These are phyloP conservation scores for Numenius arquata DNA, from an alignment of 2,113 vertebrate genomes.

Conservation along the genomic window DNA sequence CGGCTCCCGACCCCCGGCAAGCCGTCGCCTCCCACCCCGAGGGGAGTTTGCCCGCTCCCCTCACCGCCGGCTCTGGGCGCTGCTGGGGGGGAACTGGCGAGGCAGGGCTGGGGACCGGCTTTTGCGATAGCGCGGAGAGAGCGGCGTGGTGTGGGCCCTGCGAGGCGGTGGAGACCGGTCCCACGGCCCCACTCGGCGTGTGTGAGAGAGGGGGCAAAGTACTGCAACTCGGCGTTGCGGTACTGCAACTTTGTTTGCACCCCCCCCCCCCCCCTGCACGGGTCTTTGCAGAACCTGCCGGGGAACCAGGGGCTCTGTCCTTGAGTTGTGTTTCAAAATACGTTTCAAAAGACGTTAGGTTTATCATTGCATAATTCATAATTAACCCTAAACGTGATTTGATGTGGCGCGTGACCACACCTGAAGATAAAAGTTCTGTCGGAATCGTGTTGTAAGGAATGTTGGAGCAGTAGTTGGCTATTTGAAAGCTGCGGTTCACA, in stretches of 20 bases:
- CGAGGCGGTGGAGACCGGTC: rapidly evolving
- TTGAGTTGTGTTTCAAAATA: neutral
- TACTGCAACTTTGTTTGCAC: too few species aligned
- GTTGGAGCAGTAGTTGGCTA: rapidly evolving
- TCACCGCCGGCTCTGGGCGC: neutral
- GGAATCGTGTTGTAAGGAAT: neutral
- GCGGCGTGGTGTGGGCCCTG: rapidly evolving
- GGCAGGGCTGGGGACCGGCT: neutral
- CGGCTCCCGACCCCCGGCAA: rapidly evolving
- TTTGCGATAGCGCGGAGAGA: rapidly evolving
- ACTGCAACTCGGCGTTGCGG: rapidly evolving
- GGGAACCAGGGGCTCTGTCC: neutral
- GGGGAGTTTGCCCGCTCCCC: too few species aligned
- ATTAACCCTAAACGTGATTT: neutral
- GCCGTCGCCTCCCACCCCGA: rapidly evolving
- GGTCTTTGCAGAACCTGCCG: neutral
- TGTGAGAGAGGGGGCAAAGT: rapidly evolving
- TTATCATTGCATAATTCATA: neutral
- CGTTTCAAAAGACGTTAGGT: rapidly evolving
- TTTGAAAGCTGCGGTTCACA: neutral
- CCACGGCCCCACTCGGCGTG: rapidly evolving
- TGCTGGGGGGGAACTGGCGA: neutral
- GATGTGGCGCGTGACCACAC: rapidly evolving
- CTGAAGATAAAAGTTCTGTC: neutral
- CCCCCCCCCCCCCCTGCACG: rapidly evolving